Percentiles rank a stretch among this genome's conserved stretches.
Conservation (phyloP, 1,140 invertebrate species). For the Centruroides vittatus region DNA sequence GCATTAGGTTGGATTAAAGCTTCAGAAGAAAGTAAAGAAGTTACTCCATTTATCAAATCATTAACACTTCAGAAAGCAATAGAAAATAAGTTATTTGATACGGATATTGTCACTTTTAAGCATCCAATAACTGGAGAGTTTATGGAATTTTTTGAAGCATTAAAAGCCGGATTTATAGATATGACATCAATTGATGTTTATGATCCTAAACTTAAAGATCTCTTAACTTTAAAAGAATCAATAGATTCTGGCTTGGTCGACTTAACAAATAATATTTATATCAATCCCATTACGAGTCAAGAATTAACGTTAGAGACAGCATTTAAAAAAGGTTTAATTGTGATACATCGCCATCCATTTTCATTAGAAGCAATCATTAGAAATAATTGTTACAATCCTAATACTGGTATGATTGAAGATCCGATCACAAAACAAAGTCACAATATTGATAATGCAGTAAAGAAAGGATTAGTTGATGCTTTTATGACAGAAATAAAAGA, state of each 20-base stretch:
- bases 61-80: constrained; percentile 15
- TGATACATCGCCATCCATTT: constrained; percentile 50
- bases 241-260: constrained; percentile 26
- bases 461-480: constrained; percentile 61
- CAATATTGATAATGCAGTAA: constrained; percentile 55
- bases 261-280: constrained; percentile 1
- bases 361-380: constrained; percentile 57
- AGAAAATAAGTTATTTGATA: constrained; percentile 5
- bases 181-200: constrained; percentile 54
- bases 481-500: constrained; percentile 70
- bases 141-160: constrained; percentile 69
- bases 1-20: constrained; percentile 46
- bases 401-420: constrained; percentile 54
- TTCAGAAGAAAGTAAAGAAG: neutral
- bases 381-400: constrained; percentile 51
- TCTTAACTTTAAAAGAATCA: constrained; percentile 48
- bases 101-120: constrained; percentile 4
- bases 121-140: constrained; percentile 26
- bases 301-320: constrained; percentile 51
- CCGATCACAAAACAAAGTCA: constrained; percentile 49
- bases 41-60: neutral
- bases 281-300: constrained; percentile 48
- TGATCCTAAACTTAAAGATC: constrained; percentile 56
- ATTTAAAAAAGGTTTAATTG: constrained; percentile 46
- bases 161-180: constrained; percentile 59